A percentile compares a stretch with the other conserved stretches of the same genome.
phyloP scores from a whole-genome alignment of 2,888 invertebrate species.

The Ptilodon capucinus region DNA sequence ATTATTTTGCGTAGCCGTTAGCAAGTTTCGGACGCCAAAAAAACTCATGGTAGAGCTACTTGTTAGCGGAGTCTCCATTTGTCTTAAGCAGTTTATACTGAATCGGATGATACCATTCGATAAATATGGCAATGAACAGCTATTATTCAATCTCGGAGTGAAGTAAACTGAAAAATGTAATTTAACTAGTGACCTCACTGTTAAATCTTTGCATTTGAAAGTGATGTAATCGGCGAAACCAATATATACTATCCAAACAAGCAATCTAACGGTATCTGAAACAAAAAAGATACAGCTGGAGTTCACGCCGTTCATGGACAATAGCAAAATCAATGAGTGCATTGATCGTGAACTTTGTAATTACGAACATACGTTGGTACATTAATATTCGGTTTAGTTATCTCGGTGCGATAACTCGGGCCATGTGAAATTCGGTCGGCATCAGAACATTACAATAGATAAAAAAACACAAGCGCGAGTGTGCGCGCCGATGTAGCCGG shows the following conservation, averaged over 20 bases:
- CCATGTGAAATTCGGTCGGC: slow-evolving; percentile 38
- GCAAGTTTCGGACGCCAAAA: no score
- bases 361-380: slow-evolving; percentile 18
- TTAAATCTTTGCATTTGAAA: neutral
- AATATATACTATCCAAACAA: neutral
- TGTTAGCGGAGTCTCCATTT: no score
- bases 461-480: slow-evolving; percentile 27
- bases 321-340: slow-evolving; percentile 23
- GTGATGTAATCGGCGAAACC: neutral
- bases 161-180: neutral
- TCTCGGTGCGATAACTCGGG: slow-evolving; percentile 37
- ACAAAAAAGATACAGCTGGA: slow-evolving; percentile 8
- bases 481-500: slow-evolving; percentile 38
- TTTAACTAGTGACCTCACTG: neutral
- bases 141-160: no score
- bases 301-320: slow-evolving; percentile 36
- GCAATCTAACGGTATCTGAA: neutral
- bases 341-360: slow-evolving; percentile 30
- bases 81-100: no score
- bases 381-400: slow-evolving; percentile 22
- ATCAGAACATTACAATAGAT: slow-evolving; percentile 31
- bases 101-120: no score
- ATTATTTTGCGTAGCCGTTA: no score
- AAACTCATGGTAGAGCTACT: no score
- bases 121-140: no score